phyloP scores from a whole-genome alignment of 2,888 invertebrate genomes.

The Clistopyga incitator region DNA sequence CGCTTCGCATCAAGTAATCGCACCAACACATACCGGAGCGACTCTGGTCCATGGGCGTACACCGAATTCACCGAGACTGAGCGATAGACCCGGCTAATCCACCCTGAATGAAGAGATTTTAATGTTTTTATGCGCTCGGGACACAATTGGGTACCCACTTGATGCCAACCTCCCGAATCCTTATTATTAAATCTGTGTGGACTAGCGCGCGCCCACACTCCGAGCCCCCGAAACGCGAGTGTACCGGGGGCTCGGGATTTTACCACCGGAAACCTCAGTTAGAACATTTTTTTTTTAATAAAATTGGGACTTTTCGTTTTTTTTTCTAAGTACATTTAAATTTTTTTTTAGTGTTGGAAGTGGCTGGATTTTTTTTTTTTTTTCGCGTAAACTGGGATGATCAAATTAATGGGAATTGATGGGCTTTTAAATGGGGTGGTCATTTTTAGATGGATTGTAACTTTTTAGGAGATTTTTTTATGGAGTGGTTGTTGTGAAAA shows the following conservation, averaged over 20 bases:
- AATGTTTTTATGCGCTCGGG: conserved; percentile 82
- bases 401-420: too few relatives aligned
- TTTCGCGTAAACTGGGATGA: too few relatives aligned
- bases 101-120: conserved; percentile 83
- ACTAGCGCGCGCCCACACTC: not conserved
- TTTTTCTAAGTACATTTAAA: too few relatives aligned
- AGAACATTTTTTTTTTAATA: not conserved
- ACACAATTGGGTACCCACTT: conserved; percentile 83
- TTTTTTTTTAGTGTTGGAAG: too few relatives aligned
- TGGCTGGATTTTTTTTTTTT: too few relatives aligned
- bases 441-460: too few relatives aligned
- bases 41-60: conserved; percentile 37
- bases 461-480: too few relatives aligned
- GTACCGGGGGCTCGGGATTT: not conserved
- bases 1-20: conserved; percentile 64
- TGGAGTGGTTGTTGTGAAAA: too few relatives aligned
- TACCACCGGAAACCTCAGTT: not conserved
- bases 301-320: too few relatives aligned
- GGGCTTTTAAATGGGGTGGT: too few relatives aligned
- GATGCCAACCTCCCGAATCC: conserved; percentile 80
- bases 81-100: conserved; percentile 78
- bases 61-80: conserved; percentile 56
- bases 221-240: too few relatives aligned
- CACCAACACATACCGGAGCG: conserved; percentile 51
- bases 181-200: conserved; percentile 81